Evolutionary conservation across 2,113 vertebrate species (phyloP).

Genomic region (Tachycineta bicolor): DNA sequence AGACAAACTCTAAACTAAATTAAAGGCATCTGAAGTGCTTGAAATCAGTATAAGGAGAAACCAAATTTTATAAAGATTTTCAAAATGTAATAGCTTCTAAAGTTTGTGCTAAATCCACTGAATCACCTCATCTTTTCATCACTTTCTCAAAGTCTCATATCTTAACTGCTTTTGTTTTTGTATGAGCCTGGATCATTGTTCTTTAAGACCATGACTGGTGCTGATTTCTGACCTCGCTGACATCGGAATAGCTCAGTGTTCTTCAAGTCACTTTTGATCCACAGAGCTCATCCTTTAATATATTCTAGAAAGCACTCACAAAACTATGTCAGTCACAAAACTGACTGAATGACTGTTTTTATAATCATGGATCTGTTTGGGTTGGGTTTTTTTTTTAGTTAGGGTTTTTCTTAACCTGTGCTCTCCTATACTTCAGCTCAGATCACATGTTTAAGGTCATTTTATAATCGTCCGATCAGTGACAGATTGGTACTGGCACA

Average conservation of each 20-base stretch:
- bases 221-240: not conserved
- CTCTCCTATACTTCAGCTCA: not conserved
- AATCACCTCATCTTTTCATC: not conserved
- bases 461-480: not conserved
- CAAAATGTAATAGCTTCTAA: not conserved
- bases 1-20: not conserved
- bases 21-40: not conserved
- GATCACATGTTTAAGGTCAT: not conserved
- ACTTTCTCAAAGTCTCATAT: not conserved
- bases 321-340: too few relatives aligned
- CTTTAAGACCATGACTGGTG: not conserved
- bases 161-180: not conserved
- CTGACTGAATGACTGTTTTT: not conserved
- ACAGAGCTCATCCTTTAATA: not conserved
- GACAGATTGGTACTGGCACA: not conserved
- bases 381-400: not conserved
- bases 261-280: not conserved
- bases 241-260: not conserved
- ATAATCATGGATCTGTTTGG: not conserved
- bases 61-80: not conserved
- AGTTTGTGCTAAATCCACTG: not conserved
- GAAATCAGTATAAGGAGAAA: not conserved
- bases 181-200: not conserved
- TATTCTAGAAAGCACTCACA: not conserved
- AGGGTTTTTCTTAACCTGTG: not conserved